Evolutionary conservation across 2,888 invertebrate species (phyloP).

Genomic region (Oxystoma pomonae): DNA sequence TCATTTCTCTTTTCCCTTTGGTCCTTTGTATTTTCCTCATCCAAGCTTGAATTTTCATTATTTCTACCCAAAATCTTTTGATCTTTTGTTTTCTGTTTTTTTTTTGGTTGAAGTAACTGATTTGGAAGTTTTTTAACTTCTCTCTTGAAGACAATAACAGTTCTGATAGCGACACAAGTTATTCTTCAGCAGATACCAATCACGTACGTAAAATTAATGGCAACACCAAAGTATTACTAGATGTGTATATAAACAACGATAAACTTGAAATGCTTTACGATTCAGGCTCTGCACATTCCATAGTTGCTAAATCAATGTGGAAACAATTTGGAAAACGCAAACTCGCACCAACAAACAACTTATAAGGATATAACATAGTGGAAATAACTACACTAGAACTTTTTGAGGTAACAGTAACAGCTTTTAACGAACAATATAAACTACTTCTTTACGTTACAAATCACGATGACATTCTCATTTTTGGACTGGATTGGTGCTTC

Average conservation of each 20-base stretch:
- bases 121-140: too few species aligned
- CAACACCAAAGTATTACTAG: not conserved
- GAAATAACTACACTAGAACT: not conserved
- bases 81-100: too few species aligned
- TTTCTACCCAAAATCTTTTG: too few species aligned
- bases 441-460: not conserved
- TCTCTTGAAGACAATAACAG: too few species aligned
- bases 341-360: not conserved
- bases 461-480: not conserved
- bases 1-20: too few species aligned
- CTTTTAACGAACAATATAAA: conserved; percentile 1
- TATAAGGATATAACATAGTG: not conserved
- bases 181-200: too few species aligned
- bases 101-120: too few species aligned
- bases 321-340: not conserved
- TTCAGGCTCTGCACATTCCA: not conserved
- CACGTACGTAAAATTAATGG: not conserved
- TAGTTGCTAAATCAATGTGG: not conserved
- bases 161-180: too few species aligned
- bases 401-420: not conserved
- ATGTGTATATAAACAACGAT: not conserved
- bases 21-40: too few species aligned
- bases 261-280: not conserved
- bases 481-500: not conserved
- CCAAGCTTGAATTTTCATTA: too few species aligned